These are phyloP conservation scores for Mesorhabditis belari DNA, from an alignment of 2,888 invertebrate species.

Conservation along the genomic window DNA sequence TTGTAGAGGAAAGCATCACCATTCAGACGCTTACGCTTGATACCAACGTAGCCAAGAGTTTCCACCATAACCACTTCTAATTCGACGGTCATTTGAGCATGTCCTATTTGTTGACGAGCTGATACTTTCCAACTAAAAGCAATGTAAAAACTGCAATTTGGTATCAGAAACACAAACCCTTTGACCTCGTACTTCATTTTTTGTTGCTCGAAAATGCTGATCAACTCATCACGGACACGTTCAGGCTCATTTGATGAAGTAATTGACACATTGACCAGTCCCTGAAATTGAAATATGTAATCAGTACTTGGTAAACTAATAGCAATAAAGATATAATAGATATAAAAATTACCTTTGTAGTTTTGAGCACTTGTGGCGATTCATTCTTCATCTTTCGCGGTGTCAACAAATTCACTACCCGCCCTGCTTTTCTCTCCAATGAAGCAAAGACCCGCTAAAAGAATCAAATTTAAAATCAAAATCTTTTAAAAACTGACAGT, in stretches of 20 bases:
- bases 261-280: conserved; percentile 68
- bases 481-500: not conserved
- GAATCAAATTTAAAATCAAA: not conserved
- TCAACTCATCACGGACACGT: conserved; percentile 63
- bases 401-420: conserved; percentile 67
- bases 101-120: conserved; percentile 63
- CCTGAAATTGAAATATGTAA: conserved; percentile 54
- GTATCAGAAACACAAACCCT: conserved; percentile 24
- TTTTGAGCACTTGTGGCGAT: conserved; percentile 28
- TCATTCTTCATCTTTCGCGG: conserved; percentile 56
- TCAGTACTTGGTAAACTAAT: not conserved
- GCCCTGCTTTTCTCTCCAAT: conserved; percentile 67
- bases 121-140: conserved; percentile 63
- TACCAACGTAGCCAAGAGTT: conserved; percentile 54
- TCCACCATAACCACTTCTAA: conserved; percentile 63
- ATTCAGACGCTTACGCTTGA: conserved; percentile 68
- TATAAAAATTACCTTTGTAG: conserved; percentile 15
- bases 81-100: conserved; percentile 65
- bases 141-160: not conserved
- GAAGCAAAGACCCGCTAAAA: conserved; percentile 62
- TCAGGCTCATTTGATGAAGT: conserved; percentile 66
- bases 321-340: not conserved
- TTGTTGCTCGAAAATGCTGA: conserved; percentile 59
- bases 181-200: conserved; percentile 31
- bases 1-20: conserved; percentile 77